phyloP scores from a whole-genome alignment of 2,888 invertebrate species.

The Cremastinae sp. region DNA sequence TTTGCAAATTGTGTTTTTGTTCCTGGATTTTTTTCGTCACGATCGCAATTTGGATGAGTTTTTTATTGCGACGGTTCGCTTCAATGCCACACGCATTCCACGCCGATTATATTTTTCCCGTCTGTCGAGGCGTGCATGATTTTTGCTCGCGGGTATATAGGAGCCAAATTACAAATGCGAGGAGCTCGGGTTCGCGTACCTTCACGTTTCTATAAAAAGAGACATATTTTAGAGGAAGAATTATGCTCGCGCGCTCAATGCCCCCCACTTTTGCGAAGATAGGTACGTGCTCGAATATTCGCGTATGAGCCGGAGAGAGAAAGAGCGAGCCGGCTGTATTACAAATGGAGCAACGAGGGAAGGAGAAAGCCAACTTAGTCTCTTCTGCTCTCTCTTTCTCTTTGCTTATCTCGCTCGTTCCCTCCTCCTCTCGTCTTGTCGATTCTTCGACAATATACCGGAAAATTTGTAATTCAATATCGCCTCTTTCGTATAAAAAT shows the following conservation, averaged over 20 bases:
- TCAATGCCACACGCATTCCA: too few relatives aligned
- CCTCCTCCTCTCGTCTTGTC: conserved; percentile 24
- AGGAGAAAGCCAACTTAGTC: conserved; percentile 11
- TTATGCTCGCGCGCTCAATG: conserved; percentile 64
- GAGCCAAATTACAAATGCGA: conserved; percentile 78
- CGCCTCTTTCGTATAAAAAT: conserved; percentile 60
- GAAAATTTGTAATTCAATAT: conserved; percentile 63
- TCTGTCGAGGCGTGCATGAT: conserved; percentile 42
- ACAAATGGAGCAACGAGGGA: conserved; percentile 61
- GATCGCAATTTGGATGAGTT: background rate
- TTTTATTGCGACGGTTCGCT: background rate
- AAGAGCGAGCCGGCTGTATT: conserved; percentile 58
- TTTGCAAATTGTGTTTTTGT: too few relatives aligned
- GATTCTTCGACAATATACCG: conserved; percentile 59
- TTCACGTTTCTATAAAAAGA: conserved; percentile 77
- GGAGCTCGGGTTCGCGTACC: conserved; percentile 73
- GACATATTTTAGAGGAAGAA: conserved; percentile 73
- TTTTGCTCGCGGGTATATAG: conserved; percentile 54
- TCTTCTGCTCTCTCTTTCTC: conserved; percentile 7
- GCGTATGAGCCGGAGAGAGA: conserved; percentile 18
- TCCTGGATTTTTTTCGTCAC: too few relatives aligned
- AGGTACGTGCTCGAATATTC: conserved; percentile 53
- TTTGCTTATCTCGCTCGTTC: too few relatives aligned
- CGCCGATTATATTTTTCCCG: background rate
- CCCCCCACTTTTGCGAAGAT: conserved; percentile 65